These are phyloP conservation scores for Florisuga fusca DNA, from an alignment of 2,797 vertebrate species.

Conservation along the genomic window DNA sequence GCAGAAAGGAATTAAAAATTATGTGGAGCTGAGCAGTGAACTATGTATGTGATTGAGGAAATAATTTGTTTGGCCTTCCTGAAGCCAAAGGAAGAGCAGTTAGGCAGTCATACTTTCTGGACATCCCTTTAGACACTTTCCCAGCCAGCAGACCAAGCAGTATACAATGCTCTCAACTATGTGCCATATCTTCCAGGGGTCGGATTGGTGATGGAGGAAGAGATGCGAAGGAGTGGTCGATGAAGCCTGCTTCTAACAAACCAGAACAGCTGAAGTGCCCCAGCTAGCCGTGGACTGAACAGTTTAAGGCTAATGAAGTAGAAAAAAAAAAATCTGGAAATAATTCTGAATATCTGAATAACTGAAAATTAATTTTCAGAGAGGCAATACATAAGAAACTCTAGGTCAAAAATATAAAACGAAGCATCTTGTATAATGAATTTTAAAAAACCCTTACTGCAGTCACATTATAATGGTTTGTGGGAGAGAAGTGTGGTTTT, in stretches of 20 bases:
- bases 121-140: neutral
- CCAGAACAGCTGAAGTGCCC: neutral
- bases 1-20: neutral
- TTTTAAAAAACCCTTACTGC: too few species aligned
- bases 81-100: neutral
- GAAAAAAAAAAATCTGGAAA: neutral
- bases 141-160: neutral
- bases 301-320: neutral
- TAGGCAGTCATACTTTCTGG: neutral
- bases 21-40: neutral
- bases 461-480: neutral
- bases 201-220: neutral
- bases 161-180: neutral
- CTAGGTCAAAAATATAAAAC: neutral
- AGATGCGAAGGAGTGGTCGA: neutral
- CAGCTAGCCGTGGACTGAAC: neutral
- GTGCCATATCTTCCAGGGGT: neutral
- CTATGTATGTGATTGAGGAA: neutral
- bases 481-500: neutral
- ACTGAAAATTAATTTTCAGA: neutral
- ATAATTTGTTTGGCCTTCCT: neutral
- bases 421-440: neutral
- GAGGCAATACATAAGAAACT: neutral
- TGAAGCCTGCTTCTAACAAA: neutral
- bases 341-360: too few species aligned